Evolutionary conservation across 1,140 invertebrate genomes (phyloP), one percentile per base, ranked within the genome.

Genomic region (Leptopilina boulardi): DNA sequence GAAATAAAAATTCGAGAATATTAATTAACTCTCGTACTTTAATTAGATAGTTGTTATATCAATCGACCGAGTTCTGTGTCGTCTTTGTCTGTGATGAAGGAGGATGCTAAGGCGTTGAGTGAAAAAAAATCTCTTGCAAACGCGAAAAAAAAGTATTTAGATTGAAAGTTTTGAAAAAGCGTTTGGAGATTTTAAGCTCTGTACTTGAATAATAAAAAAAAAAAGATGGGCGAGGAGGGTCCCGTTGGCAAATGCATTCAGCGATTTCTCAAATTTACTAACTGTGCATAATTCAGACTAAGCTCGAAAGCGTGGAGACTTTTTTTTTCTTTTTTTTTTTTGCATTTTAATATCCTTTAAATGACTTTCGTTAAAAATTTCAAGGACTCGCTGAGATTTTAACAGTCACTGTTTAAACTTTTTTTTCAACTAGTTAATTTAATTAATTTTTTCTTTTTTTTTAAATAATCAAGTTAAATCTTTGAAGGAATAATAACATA

Each of bases 251-350:
- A 85, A 82, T 86, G 85, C 83, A 78, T 89, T 87, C 84, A 86
- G 83, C 84, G 87, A 77, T 73, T 78, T 89, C 82, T 83, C 81
- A 80, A 38, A 78, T 79, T 81, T 86, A 82, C 78, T 80, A 77
- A 77, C 77, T 47, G 78, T 74, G 79, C 78, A 77, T 78, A 83
- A 86, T 87, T 87, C 80, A 88, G 87, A 89, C 88, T 89, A 89
- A 89, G 86, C 87, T 89, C 87, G 88, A 89, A 87, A 80, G 77
- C 80, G 80, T 79, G 47, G 76, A 41, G 73, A 76, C 76, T 23
- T 38, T 19, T 23, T 41, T 30, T 75, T 74, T 74, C 66, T 77
- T 56, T 72, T 73, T 70, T 70, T 66, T 38, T 47, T n/a, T n/a
- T n/a, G n/a, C n/a, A 21, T n/a, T 73, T 73, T 70, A 41, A 66